phyloP scores from a whole-genome alignment of 2,797 vertebrate species.

The Tauraco hartlaubi region DNA sequence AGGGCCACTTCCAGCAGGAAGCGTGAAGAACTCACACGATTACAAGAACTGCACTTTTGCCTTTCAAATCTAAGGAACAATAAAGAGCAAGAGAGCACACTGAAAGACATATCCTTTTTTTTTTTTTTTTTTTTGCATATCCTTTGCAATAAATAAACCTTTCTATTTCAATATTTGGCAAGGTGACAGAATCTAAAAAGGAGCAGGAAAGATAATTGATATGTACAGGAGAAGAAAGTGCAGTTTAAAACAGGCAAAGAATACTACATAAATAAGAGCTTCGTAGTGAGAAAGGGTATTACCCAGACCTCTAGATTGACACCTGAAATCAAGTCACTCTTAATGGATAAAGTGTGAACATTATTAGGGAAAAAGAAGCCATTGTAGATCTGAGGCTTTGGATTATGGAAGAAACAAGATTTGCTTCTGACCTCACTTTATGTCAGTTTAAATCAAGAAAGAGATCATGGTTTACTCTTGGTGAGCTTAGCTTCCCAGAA shows the following conservation, averaged over 20 bases:
- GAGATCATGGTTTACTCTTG: slow-evolving; percentile 30
- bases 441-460: slow-evolving; percentile 71
- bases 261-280: slow-evolving; percentile 65
- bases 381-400: slow-evolving; percentile 28
- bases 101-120: not conserved
- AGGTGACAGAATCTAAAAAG: slow-evolving; percentile 67
- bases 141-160: slow-evolving; percentile 68
- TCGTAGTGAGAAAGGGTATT: slow-evolving; percentile 59
- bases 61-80: slow-evolving; percentile 43
- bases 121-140: not conserved
- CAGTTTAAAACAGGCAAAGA: slow-evolving; percentile 74
- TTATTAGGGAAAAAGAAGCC: not conserved
- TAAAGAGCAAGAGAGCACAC: slow-evolving; percentile 17
- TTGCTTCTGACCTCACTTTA: slow-evolving; percentile 62
- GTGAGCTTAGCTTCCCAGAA: slow-evolving; percentile 48
- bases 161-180: slow-evolving; percentile 71
- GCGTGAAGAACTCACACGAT: not conserved
- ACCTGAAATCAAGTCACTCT: slow-evolving; percentile 68
- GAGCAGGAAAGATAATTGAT: slow-evolving; percentile 74
- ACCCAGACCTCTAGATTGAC: slow-evolving; percentile 43
- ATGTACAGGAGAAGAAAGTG: slow-evolving; percentile 63
- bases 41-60: not conserved
- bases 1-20: not conserved
- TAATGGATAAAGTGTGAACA: slow-evolving; percentile 60
- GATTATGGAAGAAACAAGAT: slow-evolving; percentile 52